Conservation (phyloP, 1,140 invertebrate genomes). For the Drosophila parvula region DNA sequence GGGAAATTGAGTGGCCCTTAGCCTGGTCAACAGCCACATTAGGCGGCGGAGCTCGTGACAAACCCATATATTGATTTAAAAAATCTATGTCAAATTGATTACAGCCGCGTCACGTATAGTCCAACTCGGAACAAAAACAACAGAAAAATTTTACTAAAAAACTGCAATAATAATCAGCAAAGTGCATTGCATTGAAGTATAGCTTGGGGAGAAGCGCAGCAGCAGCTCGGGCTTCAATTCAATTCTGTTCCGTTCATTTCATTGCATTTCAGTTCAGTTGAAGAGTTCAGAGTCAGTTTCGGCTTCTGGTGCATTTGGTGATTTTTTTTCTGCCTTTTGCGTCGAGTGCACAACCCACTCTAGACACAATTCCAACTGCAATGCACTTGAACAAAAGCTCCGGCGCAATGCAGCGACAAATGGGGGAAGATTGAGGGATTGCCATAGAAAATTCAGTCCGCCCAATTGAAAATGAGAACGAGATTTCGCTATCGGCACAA, state of each 20-base stretch:
- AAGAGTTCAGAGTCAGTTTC: constrained; percentile 30
- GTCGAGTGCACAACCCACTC: constrained; percentile 46
- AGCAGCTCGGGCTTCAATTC: constrained; percentile 14
- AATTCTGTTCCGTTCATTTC: constrained; percentile 23
- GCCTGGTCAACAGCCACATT: constrained; percentile 24
- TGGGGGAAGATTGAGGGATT: constrained; percentile 21
- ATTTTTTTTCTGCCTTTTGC: constrained; percentile 16
- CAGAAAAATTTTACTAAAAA: constrained; percentile 30
- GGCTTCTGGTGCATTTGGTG: constrained; percentile 9
- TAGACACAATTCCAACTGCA: constrained; percentile 69
- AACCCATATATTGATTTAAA: constrained; percentile 67
- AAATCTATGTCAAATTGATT: constrained; percentile 80
- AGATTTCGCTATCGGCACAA: constrained; percentile 68
- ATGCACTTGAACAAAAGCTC: constrained; percentile 66
- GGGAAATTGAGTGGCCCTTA: constrained; percentile 11
- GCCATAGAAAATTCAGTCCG: constrained; percentile 20
- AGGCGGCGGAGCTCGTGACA: constrained; percentile 37
- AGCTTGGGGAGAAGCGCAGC: constrained; percentile 17
- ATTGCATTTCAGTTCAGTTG: constrained; percentile 25
- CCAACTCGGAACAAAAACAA: constrained; percentile 15
- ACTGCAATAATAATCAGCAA: constrained; percentile 71
- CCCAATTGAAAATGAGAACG: constrained; percentile 52
- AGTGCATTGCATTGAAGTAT: constrained; percentile 60
- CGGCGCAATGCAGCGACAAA: constrained; percentile 42
- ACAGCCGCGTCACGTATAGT: constrained; percentile 46